These are phyloP conservation scores for Chelonoidis abingdonii DNA, from an alignment of 2,113 vertebrate species.

Conservation along the genomic window DNA sequence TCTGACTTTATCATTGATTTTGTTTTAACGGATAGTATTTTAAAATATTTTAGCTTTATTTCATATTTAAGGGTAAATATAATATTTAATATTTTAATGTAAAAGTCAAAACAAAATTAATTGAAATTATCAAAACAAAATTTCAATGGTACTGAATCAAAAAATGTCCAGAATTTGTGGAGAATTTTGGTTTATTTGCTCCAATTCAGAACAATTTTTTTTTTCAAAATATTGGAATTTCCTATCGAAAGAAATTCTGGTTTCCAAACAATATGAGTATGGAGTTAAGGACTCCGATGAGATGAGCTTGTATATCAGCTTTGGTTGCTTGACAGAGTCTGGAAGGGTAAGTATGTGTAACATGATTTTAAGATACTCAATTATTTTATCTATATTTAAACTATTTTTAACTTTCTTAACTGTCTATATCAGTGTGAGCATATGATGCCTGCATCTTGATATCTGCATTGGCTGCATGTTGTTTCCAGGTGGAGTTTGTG, in stretches of 20 bases:
- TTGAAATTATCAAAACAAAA: no score
- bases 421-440: neutral
- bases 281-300: neutral
- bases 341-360: neutral
- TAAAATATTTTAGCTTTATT: no score
- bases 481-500: neutral
- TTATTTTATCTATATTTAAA: neutral
- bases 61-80: no score
- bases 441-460: neutral
- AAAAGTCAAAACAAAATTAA: no score
- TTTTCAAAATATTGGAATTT: neutral
- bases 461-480: neutral
- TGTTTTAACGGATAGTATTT: no score
- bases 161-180: no score
- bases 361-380: neutral
- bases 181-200: neutral
- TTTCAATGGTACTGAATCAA: no score
- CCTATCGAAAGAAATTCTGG: neutral
- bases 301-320: neutral
- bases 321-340: neutral
- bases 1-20: no score
- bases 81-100: no score
- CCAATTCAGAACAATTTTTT: fast-evolving
- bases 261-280: neutral
- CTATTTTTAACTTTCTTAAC: neutral